phyloP scores from a whole-genome alignment of 2,888 invertebrate species.

The Pardosa pseudoannulata region DNA sequence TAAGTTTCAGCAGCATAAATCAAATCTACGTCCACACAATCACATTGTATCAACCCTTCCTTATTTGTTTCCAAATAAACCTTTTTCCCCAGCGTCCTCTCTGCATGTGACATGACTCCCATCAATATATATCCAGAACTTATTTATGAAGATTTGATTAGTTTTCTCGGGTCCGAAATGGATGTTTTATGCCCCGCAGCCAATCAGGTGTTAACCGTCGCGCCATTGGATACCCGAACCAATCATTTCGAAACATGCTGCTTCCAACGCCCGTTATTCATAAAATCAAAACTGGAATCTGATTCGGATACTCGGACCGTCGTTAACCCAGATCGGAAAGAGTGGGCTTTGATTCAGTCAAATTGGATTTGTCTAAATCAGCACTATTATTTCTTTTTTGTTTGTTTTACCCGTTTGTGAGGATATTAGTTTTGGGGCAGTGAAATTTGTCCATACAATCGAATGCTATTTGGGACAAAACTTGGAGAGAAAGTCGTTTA shows the following conservation, averaged over 20 bases:
- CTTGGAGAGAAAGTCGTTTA: too few species aligned
- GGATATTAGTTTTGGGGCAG: too few species aligned
- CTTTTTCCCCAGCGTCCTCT: too few species aligned
- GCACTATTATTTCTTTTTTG: too few species aligned
- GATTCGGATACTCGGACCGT: neutral
- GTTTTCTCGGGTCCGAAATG: neutral
- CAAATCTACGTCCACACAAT: too few species aligned
- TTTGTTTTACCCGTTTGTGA: too few species aligned
- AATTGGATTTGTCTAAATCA: neutral
- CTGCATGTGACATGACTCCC: too few species aligned
- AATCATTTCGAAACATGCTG: neutral
- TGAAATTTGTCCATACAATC: too few species aligned
- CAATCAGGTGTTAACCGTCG: neutral
- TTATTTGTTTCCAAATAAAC: too few species aligned
- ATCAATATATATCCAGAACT: neutral
- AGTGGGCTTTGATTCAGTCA: neutral
- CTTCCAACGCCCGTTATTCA: neutral
- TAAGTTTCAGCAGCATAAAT: too few species aligned
- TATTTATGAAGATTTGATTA: neutral
- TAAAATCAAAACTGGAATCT: neutral
- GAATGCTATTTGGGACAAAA: too few species aligned
- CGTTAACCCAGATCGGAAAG: neutral
- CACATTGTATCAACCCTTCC: too few species aligned
- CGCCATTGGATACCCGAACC: neutral
- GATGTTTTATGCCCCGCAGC: neutral